Base-by-base conservation (phyloP, 1,140 invertebrate species). In the Pseudomyrmex pallidus region DNA sequence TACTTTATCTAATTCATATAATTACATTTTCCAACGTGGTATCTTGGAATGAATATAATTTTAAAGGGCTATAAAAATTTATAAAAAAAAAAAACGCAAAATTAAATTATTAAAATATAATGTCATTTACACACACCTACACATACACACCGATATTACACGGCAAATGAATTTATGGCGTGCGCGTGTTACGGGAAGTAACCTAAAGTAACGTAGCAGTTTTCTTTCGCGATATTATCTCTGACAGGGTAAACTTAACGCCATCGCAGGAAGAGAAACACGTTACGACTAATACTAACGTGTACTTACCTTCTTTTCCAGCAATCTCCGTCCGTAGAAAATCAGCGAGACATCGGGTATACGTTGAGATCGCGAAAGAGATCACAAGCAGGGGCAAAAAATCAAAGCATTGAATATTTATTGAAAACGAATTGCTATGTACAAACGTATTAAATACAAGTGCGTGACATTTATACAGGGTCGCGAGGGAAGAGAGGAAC, bases 401-500 rank as follows among this genome's bases (percentile, higher is more conserved):
- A 86, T 90, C 85, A 86, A 91, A 92, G 91, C 91, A 86, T 89
- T 85, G 88, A 91, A 85, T 91, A 90, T 92, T 92, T 91, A 91
- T 92, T 91, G 90, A 91, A 91, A 92, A 92, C 87, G 85, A 87
- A 89, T 90, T 68, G 68, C 87, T 92, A 91, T 92, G 90, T 92
- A 91, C 89, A 91, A 91, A 91, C 87, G 90, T 91, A 91, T 90
- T 91, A 90, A 92, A 92, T 91, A 90, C 86, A 90, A 62, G 74
- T 89, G 88, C 80, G 85, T 88, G 90, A 90, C 89, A 92, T 92
- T 90, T 92, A 92, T 89, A 92, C 90, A 91, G 84, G 84, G 63
- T 87, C 68, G 70, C 66, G 48, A 67, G 64, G 80, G 57, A 17
- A 68, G 70, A 80, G 66, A 77, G 50, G 54, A 20, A 59, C 52